Conservation (phyloP, 30 jellyfish, hydroid and myxozoan species). For the Hydractinia echinata region DNA sequence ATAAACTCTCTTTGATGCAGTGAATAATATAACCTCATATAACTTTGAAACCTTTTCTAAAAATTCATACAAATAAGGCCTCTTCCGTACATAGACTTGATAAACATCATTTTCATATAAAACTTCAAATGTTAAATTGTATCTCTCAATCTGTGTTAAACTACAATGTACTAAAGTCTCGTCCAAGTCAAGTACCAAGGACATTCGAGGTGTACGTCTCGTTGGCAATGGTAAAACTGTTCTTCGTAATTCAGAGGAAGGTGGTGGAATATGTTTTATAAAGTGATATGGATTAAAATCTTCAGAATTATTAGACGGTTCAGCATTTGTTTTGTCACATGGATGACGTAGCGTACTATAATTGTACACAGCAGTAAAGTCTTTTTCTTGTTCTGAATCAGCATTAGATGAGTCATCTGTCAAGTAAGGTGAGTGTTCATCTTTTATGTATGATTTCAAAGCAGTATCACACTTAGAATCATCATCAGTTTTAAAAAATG, state of each 20-base stretch:
- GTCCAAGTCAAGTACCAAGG: constrained; percentile 86
- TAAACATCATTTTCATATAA: constrained; percentile 61
- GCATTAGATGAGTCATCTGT: background rate
- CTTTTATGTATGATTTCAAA: constrained; percentile 6
- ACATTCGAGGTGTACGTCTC: constrained; percentile 70
- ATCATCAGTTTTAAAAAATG: constrained; percentile 56
- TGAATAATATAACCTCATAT: constrained; percentile 84
- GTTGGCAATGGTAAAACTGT: constrained; percentile 91
- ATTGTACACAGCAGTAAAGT: background rate
- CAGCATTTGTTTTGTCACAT: constrained; percentile 29
- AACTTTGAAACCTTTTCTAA: constrained; percentile 72
- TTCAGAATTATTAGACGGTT: constrained; percentile 39
- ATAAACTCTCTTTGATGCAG: constrained; percentile 92
- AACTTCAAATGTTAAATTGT: constrained; percentile 78
- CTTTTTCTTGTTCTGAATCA: background rate
- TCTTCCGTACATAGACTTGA: constrained; percentile 81
- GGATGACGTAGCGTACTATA: constrained; percentile 2
- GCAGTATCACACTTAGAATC: background rate
- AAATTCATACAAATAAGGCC: constrained; percentile 85
- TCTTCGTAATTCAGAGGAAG: constrained; percentile 47
- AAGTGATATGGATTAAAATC: constrained; percentile 82
- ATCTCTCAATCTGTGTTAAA: constrained; percentile 64
- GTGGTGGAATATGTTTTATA: constrained; percentile 73
- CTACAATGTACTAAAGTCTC: constrained; percentile 98
- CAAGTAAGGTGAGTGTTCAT: background rate